phyloP scores from a whole-genome alignment of 1,140 invertebrate species.

The Chrysomallon squamiferum region DNA sequence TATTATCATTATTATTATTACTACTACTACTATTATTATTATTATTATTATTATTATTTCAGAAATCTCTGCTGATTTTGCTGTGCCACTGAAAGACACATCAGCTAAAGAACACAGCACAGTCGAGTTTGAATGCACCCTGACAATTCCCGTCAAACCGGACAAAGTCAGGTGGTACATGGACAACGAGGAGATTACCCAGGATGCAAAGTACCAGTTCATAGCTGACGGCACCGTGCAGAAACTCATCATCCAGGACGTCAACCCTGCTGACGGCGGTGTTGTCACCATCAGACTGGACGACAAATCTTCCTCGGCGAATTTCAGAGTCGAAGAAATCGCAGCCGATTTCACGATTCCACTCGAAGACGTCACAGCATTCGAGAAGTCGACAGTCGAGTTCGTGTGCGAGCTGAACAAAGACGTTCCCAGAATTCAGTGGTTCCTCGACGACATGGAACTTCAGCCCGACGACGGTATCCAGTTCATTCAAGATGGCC shows the following conservation, averaged over 20 bases:
- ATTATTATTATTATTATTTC: too few relatives aligned
- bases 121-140: conserved; percentile 89
- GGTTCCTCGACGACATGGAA: conserved; percentile 62
- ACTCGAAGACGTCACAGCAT: conserved; percentile 36
- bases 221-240: conserved; percentile 46
- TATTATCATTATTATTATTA: too few relatives aligned
- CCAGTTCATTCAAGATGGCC: conserved; percentile 65
- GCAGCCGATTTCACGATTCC: conserved; percentile 40
- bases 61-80: conserved; percentile 44
- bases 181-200: conserved; percentile 55
- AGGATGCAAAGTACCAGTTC: conserved; percentile 64
- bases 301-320: conserved; percentile 83
- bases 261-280: conserved; percentile 81
- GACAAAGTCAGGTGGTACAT: conserved; percentile 58
- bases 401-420: conserved; percentile 94
- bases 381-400: conserved; percentile 85
- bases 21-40: too few relatives aligned
- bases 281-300: conserved; percentile 82
- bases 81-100: conserved; percentile 40
- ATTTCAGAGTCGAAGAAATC: conserved; percentile 78
- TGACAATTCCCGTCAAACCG: conserved; percentile 83
- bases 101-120: conserved; percentile 76
- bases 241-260: conserved; percentile 59
- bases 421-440: conserved; percentile 68
- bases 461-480: conserved; percentile 73